Conservation (phyloP, 2,888 invertebrate genomes). For the Drosophila cognata region DNA sequence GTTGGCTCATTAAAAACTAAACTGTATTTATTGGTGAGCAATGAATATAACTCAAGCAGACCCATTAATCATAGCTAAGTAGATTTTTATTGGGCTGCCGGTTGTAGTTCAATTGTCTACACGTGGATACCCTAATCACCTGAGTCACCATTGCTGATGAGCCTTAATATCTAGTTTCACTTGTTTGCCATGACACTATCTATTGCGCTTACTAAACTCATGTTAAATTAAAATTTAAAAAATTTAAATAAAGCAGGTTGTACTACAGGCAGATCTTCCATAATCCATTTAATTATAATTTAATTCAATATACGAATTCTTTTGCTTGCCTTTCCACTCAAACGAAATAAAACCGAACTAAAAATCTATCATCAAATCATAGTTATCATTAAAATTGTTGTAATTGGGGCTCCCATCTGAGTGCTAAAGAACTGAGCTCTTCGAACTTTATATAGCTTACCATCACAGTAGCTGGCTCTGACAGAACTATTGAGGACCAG, state of each 20-base stretch:
- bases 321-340: neutral
- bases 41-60: conserved; percentile 19
- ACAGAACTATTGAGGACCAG: conserved; percentile 24
- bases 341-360: neutral
- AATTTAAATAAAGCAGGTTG: neutral
- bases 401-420: neutral
- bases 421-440: neutral
- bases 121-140: conserved; percentile 2
- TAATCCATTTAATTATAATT: neutral
- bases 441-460: neutral
- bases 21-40: conserved; percentile 59
- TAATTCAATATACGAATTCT: neutral
- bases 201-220: neutral
- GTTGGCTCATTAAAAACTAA: conserved; percentile 68
- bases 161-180: neutral
- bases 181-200: neutral
- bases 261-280: neutral
- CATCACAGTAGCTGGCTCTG: conserved; percentile 18
- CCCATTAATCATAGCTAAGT: conserved; percentile 45
- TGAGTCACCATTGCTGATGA: conserved; percentile 25
- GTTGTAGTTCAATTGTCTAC: conserved; percentile 12
- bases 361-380: neutral
- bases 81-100: conserved; percentile 21
- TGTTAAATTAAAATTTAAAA: neutral
- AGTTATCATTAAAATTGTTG: neutral